phyloP scores from a whole-genome alignment of 2,888 invertebrate genomes.

The Pilophorus perplexus region DNA sequence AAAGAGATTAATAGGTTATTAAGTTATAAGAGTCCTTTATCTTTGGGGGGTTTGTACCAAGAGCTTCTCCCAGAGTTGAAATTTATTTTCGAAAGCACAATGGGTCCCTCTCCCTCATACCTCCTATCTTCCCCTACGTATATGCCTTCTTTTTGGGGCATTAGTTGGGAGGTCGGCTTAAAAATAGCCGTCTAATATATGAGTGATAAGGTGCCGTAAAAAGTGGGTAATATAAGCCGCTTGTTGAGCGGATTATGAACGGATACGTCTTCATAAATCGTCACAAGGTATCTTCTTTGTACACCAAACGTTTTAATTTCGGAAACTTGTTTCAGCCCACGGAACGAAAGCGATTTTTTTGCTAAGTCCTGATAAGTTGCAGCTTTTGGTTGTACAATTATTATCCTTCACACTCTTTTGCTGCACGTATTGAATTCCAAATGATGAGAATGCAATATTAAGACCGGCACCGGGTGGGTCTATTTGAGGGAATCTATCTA shows the following conservation, averaged over 20 bases:
- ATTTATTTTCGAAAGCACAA: conserved; percentile 32
- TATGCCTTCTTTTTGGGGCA: conserved; percentile 19
- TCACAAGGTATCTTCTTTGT: too few relatives aligned
- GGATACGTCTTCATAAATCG: conserved; percentile 15
- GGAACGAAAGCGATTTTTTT: too few relatives aligned
- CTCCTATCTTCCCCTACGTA: not conserved
- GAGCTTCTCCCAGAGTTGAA: conserved; percentile 9
- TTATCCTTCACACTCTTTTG: too few relatives aligned
- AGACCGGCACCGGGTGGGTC: too few relatives aligned
- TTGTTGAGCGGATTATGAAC: conserved; percentile 22
- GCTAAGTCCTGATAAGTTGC: too few relatives aligned
- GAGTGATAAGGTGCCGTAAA: not conserved
- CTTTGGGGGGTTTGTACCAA: conserved; percentile 7
- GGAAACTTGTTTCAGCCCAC: too few relatives aligned
- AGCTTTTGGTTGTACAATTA: too few relatives aligned
- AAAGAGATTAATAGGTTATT: conserved; percentile 36
- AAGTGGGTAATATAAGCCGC: not conserved
- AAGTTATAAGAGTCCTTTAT: conserved; percentile 31
- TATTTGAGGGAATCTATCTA: too few relatives aligned
- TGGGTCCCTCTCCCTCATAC: not conserved
- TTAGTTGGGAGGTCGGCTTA: conserved; percentile 9
- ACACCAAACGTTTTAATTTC: too few relatives aligned
- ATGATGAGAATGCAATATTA: too few relatives aligned
- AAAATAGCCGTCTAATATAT: conserved; percentile 9
- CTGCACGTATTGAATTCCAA: too few relatives aligned